phyloP scores from a whole-genome alignment of 2,888 invertebrate species.

The Ctenicera cuprea region DNA sequence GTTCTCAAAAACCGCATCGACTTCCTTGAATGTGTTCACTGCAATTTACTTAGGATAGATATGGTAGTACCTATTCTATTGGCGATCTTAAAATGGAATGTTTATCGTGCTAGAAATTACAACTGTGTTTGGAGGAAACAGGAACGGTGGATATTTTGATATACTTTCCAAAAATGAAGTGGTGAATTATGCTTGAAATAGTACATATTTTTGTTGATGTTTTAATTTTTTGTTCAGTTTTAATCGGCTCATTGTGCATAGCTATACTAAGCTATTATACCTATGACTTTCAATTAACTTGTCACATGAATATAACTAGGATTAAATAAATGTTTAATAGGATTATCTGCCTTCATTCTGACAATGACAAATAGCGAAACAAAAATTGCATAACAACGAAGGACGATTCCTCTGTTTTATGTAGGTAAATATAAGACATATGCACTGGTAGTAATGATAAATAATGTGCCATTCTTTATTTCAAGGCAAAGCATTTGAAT shows the following conservation, averaged over 20 bases:
- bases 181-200: too few species aligned
- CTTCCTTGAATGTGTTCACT: conserved; percentile 2
- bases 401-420: conserved; percentile 19
- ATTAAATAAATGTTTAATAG: conserved; percentile 17
- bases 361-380: conserved; percentile 17
- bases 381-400: conserved; percentile 21
- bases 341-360: conserved; percentile 12
- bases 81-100: too few species aligned
- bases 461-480: conserved; percentile 9
- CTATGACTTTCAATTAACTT: background rate
- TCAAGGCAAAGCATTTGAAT: conserved; percentile 11
- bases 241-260: background rate
- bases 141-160: too few species aligned
- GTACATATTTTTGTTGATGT: too few species aligned
- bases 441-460: conserved; percentile 5
- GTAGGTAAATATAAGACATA: conserved; percentile 8
- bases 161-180: too few species aligned
- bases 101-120: too few species aligned
- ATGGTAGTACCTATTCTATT: too few species aligned
- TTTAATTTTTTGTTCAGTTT: background rate
- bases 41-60: background rate
- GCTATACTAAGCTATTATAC: background rate
- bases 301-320: conserved; percentile 2
- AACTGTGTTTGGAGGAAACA: too few species aligned
- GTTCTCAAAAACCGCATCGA: background rate